A percentile compares a stretch with the other conserved stretches of the same genome.
phyloP scores from a whole-genome alignment of 1,140 invertebrate genomes.

The Myzus persicae region DNA sequence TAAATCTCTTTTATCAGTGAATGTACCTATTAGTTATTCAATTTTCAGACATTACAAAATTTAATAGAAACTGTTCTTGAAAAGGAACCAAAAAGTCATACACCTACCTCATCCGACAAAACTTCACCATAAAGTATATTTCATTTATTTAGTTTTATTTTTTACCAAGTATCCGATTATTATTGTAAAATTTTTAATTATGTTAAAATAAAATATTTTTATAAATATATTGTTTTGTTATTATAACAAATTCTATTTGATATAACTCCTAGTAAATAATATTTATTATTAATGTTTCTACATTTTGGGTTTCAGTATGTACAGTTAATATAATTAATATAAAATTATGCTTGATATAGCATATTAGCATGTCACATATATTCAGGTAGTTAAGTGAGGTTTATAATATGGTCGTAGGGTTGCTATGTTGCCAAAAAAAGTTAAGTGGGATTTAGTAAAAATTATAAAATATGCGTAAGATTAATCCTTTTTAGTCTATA shows the following conservation, averaged over 20 bases:
- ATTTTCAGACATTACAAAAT: conserved; percentile 60
- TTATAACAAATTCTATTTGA: background rate
- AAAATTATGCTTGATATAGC: background rate
- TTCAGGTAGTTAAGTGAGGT: background rate
- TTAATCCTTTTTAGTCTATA: background rate
- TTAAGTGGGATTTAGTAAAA: background rate
- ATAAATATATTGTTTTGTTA: conserved; percentile 33
- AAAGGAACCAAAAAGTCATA: conserved; percentile 35
- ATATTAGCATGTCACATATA: background rate
- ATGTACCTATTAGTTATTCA: conserved; percentile 50
- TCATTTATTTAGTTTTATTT: background rate
- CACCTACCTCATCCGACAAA: conserved; percentile 28
- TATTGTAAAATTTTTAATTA: background rate
- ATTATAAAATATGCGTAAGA: background rate
- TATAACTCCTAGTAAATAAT: background rate
- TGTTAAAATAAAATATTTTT: conserved; percentile 8
- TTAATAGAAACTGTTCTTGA: conserved; percentile 60
- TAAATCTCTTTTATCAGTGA: background rate
- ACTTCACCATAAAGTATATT: conserved; percentile 25
- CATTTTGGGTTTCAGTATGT: background rate
- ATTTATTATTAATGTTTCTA: background rate
- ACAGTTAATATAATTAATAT: background rate
- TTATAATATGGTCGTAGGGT: background rate
- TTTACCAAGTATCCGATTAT: background rate
- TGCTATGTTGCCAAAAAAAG: background rate